These are phyloP conservation scores for Lacerta bilineata DNA, from an alignment of 2,797 vertebrate genomes.

Conservation along the genomic window DNA sequence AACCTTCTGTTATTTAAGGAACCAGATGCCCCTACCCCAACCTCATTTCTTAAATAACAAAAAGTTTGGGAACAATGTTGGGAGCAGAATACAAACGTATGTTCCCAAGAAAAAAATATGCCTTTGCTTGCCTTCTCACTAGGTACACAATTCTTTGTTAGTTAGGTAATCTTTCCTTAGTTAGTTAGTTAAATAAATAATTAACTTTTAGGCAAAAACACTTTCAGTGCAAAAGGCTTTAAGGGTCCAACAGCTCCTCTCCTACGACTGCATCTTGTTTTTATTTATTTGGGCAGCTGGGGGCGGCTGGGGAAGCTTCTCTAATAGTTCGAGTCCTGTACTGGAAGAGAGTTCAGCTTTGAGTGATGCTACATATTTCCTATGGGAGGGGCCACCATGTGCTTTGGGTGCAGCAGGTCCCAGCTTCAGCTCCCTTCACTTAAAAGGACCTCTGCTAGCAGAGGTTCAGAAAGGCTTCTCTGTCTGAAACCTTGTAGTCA, in stretches of 20 bases:
- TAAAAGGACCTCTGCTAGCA: neutral
- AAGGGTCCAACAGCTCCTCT: neutral
- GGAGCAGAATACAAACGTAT: neutral
- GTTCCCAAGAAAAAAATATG: neutral
- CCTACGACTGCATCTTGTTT: neutral
- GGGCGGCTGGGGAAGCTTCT: fast-evolving
- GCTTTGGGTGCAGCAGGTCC: neutral
- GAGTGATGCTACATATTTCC: constrained; percentile 35
- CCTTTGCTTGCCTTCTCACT: neutral
- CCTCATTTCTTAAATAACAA: neutral
- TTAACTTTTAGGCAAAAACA: neutral
- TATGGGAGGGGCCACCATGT: neutral
- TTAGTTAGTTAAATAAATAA: neutral
- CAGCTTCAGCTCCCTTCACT: neutral
- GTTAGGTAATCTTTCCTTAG: neutral
- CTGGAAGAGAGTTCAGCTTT: constrained; percentile 7
- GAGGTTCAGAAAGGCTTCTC: neutral
- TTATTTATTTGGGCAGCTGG: neutral
- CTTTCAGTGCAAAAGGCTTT: neutral
- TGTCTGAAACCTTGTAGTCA: neutral
- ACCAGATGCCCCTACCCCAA: neutral
- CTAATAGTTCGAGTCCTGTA: neutral
- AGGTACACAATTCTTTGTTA: neutral
- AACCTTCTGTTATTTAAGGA: constrained; percentile 39
- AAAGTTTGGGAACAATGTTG: neutral